Conservation (phyloP, 2,797 vertebrate genomes). For the Pseudochromis fuscus region DNA sequence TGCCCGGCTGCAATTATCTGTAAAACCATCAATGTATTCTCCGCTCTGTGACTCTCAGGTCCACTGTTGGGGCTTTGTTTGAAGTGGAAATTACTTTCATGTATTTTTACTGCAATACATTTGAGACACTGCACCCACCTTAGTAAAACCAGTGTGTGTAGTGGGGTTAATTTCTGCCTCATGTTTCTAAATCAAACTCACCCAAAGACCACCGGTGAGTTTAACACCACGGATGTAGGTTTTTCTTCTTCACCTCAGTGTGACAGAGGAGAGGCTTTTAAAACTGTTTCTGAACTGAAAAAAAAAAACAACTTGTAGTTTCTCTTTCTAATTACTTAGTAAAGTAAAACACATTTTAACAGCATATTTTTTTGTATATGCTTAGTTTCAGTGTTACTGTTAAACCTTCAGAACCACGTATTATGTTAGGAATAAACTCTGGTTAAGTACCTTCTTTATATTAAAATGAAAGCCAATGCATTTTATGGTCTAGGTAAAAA, state of each 20-base stretch:
- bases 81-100: slow-evolving; percentile 49
- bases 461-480: no score
- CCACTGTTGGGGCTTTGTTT: slow-evolving; percentile 39
- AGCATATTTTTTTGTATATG: background rate
- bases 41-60: slow-evolving; percentile 30
- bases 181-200: background rate
- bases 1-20: slow-evolving; percentile 38
- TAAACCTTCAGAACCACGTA: background rate
- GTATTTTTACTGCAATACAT: slow-evolving; percentile 33
- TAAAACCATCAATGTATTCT: slow-evolving; percentile 34
- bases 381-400: background rate
- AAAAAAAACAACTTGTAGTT: background rate
- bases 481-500: no score
- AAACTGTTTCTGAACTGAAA: slow-evolving; percentile 5
- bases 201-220: background rate
- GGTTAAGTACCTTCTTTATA: background rate
- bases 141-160: background rate
- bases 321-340: background rate
- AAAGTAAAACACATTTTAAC: background rate
- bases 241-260: background rate
- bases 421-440: background rate
- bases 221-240: slow-evolving; percentile 1
- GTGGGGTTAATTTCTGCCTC: slow-evolving; percentile 29
- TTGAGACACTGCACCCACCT: slow-evolving; percentile 8
- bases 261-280: background rate